Conservation (phyloP, 2,888 invertebrate species). For the Conomelus anceps region DNA sequence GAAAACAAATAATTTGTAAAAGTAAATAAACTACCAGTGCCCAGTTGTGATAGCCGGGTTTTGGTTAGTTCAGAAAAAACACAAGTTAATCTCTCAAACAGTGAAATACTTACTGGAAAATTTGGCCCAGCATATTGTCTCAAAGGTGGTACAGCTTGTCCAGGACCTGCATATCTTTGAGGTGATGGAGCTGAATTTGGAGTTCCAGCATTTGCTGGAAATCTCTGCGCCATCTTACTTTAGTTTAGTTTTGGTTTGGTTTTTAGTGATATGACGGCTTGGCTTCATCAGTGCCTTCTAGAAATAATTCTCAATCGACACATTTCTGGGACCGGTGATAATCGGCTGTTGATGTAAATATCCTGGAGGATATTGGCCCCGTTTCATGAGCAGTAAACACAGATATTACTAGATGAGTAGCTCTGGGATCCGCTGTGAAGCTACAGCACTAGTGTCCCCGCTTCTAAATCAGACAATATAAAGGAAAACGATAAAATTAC, state of each 20-base stretch:
- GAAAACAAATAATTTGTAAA: conserved; percentile 2
- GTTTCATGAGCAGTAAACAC: too few species aligned
- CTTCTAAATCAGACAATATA: too few species aligned
- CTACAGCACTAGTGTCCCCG: too few species aligned
- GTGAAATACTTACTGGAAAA: conserved; percentile 59
- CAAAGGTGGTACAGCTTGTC: conserved; percentile 51
- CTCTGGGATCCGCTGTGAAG: too few species aligned
- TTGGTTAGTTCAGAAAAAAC: not conserved
- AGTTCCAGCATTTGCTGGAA: conserved; percentile 48
- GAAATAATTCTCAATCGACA: not conserved
- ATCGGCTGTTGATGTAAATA: too few species aligned
- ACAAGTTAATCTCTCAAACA: too few species aligned
- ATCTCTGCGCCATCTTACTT: conserved; percentile 49
- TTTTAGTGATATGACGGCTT: not conserved
- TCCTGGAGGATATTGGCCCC: too few species aligned
- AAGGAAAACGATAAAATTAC: too few species aligned
- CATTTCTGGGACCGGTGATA: too few species aligned
- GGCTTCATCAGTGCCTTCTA: not conserved
- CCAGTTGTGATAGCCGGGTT: not conserved
- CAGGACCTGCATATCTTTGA: conserved; percentile 55
- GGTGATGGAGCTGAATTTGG: conserved; percentile 45
- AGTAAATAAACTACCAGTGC: not conserved
- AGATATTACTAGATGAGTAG: too few species aligned
- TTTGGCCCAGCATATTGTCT: conserved; percentile 64
- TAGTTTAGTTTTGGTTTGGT: too few species aligned